Conservation (phyloP, 2,797 vertebrate genomes). For the Vultur gryphus region DNA sequence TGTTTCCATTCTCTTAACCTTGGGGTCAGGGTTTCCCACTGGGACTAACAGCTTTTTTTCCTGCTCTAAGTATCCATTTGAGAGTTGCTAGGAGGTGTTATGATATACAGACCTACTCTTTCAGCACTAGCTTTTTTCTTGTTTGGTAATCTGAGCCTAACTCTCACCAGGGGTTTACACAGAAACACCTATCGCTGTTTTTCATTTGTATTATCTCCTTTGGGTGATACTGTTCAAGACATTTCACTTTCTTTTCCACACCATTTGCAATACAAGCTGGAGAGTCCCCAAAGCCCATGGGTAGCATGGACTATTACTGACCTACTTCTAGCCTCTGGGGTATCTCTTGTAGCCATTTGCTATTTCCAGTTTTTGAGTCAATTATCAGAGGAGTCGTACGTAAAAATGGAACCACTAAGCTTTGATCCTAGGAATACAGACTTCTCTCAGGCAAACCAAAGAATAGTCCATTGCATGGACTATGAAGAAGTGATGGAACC, state of each 20-base stretch:
- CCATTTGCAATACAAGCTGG: slow-evolving; percentile 22
- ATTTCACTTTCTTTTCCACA: slow-evolving; percentile 12
- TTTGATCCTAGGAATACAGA: background rate
- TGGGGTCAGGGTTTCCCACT: slow-evolving; percentile 23
- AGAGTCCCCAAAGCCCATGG: background rate
- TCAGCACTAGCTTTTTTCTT: background rate
- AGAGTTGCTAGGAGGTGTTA: slow-evolving; percentile 32
- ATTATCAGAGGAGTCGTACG: background rate
- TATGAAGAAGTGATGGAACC: background rate
- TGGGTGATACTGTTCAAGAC: background rate
- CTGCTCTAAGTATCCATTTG: slow-evolving; percentile 3
- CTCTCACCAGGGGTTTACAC: background rate
- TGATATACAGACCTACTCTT: background rate
- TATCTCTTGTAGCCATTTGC: background rate
- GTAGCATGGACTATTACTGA: background rate
- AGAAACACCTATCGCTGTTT: background rate
- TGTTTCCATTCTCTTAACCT: slow-evolving; percentile 32
- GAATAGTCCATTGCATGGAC: background rate
- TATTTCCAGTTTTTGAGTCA: slow-evolving; percentile 23
- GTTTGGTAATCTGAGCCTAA: background rate
- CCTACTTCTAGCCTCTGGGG: background rate
- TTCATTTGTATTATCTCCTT: slow-evolving; percentile 18
- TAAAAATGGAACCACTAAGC: background rate
- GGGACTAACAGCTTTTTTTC: slow-evolving; percentile 44
- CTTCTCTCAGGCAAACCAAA: background rate